Evolutionary conservation across 2,888 invertebrate genomes (phyloP).

Genomic region (Nemurella pictetii): DNA sequence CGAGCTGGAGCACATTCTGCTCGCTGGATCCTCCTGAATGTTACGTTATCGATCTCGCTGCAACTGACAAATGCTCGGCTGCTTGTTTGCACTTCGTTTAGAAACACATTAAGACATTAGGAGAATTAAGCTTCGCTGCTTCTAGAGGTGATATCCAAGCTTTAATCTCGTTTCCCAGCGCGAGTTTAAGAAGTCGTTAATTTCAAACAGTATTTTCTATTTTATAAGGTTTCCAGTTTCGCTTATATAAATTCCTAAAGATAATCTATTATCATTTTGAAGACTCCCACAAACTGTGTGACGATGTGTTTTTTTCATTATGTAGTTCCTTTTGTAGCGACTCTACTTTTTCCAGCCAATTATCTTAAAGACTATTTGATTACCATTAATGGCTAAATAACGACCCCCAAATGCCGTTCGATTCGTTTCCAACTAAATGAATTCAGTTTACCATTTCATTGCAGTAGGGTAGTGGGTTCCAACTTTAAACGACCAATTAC

Average conservation of each 20-base stretch:
- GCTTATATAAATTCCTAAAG: not conserved
- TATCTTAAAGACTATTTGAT: not conserved
- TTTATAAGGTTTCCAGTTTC: not conserved
- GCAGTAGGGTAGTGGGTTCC: not conserved
- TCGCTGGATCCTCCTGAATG: not conserved
- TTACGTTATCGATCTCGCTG: not conserved
- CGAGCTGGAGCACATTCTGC: too few species aligned
- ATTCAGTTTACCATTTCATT: not conserved
- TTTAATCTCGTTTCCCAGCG: not conserved
- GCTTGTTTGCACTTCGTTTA: constrained; percentile 22
- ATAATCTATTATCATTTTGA: not conserved
- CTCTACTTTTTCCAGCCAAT: not conserved
- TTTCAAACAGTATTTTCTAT: not conserved
- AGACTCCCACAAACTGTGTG: not conserved
- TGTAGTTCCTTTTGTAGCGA: not conserved
- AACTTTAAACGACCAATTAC: not conserved
- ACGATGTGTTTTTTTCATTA: not conserved
- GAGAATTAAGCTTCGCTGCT: constrained; percentile 16
- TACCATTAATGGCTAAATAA: not conserved
- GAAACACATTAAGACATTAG: constrained; percentile 18
- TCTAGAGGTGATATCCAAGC: not conserved
- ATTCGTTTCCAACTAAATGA: not conserved
- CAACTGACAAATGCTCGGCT: not conserved
- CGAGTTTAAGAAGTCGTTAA: not conserved
- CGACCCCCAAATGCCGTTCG: not conserved